Evolutionary conservation across 2,113 vertebrate genomes (phyloP).

Genomic region (Amblyornis subalaris): DNA sequence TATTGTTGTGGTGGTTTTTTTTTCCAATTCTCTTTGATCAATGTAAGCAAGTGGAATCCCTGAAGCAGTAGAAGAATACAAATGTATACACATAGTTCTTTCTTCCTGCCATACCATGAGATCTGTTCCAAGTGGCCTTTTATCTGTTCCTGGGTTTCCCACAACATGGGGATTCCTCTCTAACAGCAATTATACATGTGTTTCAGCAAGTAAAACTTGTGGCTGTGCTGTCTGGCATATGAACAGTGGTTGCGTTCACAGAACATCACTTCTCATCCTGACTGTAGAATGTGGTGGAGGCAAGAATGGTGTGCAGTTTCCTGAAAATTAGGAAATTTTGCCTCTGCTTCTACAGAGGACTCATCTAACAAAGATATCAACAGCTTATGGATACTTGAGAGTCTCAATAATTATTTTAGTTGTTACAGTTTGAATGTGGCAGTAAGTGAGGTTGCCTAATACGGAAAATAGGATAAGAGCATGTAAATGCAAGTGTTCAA

Average conservation of each 20-base stretch:
- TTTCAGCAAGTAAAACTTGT: not conserved
- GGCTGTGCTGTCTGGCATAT: not conserved
- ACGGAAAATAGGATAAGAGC: accelerated
- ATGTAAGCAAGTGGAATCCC: not conserved
- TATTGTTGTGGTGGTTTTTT: not conserved
- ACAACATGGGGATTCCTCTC: not conserved
- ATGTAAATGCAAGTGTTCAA: not conserved
- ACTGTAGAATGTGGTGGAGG: accelerated
- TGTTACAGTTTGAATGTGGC: not conserved
- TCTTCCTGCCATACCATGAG: not conserved
- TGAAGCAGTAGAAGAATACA: not conserved
- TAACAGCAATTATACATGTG: not conserved
- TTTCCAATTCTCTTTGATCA: not conserved
- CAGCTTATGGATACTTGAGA: not conserved
- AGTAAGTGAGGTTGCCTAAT: accelerated
- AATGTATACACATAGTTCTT: not conserved
- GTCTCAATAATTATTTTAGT: not conserved
- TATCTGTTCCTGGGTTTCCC: not conserved
- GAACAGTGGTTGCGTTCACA: not conserved
- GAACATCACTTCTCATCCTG: not conserved
- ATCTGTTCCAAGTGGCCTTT: not conserved
- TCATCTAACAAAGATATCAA: not conserved
- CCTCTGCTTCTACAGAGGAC: not conserved
- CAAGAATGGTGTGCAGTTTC: not conserved
- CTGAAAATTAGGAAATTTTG: not conserved